Percentiles rank a stretch among this genome's conserved stretches.
Conservation (phyloP, 2,888 invertebrate species). For the Fragum sueziense region DNA sequence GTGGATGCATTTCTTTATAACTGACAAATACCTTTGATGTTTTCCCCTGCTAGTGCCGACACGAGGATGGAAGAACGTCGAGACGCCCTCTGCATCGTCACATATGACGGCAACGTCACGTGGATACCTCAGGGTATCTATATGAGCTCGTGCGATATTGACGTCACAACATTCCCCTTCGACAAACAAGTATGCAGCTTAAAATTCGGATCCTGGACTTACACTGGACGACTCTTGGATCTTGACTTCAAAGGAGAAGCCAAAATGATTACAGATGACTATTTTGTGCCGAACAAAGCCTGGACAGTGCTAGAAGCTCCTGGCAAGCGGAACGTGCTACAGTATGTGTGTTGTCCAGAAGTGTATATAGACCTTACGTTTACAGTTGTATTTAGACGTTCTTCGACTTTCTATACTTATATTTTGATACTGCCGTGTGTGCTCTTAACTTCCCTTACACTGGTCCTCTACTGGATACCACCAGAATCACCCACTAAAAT, state of each 20-base stretch:
- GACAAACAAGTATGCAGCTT: constrained; percentile 81
- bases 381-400: constrained; percentile 74
- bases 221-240: constrained; percentile 79
- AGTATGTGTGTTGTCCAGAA: constrained; percentile 78
- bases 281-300: constrained; percentile 81
- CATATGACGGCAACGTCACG: constrained; percentile 72
- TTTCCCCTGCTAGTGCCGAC: constrained; percentile 78
- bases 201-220: constrained; percentile 82
- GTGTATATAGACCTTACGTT: constrained; percentile 81
- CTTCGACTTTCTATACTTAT: constrained; percentile 81
- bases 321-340: constrained; percentile 71
- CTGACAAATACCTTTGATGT: constrained; percentile 26
- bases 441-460: constrained; percentile 81
- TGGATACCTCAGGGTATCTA: constrained; percentile 80
- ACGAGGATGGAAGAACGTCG: constrained; percentile 80
- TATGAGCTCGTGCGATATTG: constrained; percentile 81
- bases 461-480: constrained; percentile 83
- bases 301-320: constrained; percentile 79
- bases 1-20: constrained; percentile 10
- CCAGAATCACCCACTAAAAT: constrained; percentile 83
- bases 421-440: constrained; percentile 83
- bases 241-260: constrained; percentile 65
- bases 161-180: constrained; percentile 81
- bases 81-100: constrained; percentile 80
- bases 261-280: constrained; percentile 68